Evolutionary conservation across 2,888 invertebrate genomes (phyloP), one percentile per base, ranked within the genome.

Genomic region (Hyposoter dolosus): DNA sequence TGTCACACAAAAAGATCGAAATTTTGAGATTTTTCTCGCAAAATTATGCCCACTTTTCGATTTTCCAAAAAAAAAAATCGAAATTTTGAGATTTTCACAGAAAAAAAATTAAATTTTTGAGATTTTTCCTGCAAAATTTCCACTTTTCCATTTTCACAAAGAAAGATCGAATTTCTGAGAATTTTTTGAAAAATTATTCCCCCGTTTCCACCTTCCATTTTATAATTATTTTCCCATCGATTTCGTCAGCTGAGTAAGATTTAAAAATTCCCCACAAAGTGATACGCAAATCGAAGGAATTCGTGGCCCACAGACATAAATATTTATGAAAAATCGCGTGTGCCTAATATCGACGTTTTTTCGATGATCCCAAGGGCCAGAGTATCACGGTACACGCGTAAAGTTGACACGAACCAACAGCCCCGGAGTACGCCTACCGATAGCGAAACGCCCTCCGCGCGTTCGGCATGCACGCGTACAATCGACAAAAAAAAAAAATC

Each of bases 281-380:
- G 6, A 10, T 19, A 7, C 1, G 19, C 19, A 17, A 53, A 19
- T 10, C 2, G 2, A 19, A 9, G 9, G 19, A 19, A 40, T 40
- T 0, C 19, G 7, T 65, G 56, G 63, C 19, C 68, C 47, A 68
- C 40, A 17, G 35, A 79, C 23, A 65, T 19, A 7, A 45, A 63
- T 19, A 53, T 84, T 76, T 71, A 71, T 84, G 69, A 53, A 43
- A 43, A 2, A 80, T 69, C 17, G 47, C 56, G 40, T 56, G 40
- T 40, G 40, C 12, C 60, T 40, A 45, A 74, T 83, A 69, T 75
- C 56, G 45, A 17, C 17, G 71, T 35, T 68, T 53, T 40, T 65
- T n/a, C 75, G 60, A 43, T 78, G 35, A 74, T 84, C 80, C 80
- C 80, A 71, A 63, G 71, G 53, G 80, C 23, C 75, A 65, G n/a